These are phyloP conservation scores for Hedychridium roseum DNA, from an alignment of 2,888 invertebrate genomes.

Conservation along the genomic window DNA sequence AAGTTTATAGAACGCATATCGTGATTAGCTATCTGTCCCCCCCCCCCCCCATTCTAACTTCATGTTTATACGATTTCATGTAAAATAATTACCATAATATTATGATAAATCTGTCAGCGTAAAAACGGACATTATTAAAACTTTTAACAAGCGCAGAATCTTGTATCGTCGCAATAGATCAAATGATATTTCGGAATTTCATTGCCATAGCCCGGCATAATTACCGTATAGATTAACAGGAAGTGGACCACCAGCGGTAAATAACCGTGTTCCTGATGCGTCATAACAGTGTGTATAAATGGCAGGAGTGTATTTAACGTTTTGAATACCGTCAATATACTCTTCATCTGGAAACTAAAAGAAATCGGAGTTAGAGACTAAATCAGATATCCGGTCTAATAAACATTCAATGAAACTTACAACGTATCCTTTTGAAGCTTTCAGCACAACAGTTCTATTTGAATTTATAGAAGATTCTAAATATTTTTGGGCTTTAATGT, in stretches of 20 bases:
- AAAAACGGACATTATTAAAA: too few relatives aligned
- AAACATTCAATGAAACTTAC: slow-evolving; percentile 66
- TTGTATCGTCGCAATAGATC: too few relatives aligned
- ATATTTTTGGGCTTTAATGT: slow-evolving; percentile 89
- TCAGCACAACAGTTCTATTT: slow-evolving; percentile 84
- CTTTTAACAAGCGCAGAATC: too few relatives aligned
- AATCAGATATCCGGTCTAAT: too few relatives aligned
- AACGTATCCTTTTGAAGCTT: slow-evolving; percentile 89
- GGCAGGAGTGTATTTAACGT: slow-evolving; percentile 88
- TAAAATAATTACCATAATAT: too few relatives aligned
- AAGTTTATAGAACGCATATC: too few relatives aligned
- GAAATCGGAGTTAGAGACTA: neutral
- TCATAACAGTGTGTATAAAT: slow-evolving; percentile 98
- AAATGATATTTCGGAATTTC: slow-evolving; percentile 21
- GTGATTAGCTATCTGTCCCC: too few relatives aligned
- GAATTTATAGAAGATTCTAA: slow-evolving; percentile 90
- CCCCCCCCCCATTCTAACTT: too few relatives aligned
- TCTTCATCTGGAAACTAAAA: slow-evolving; percentile 83
- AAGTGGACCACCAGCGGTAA: slow-evolving; percentile 94
- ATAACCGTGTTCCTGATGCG: slow-evolving; percentile 87
- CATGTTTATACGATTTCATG: too few relatives aligned
- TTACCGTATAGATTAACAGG: slow-evolving; percentile 92
- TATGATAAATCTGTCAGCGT: too few relatives aligned
- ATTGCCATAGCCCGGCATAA: slow-evolving; percentile 95
- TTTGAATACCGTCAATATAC: slow-evolving; percentile 83